These are phyloP conservation scores for Drosophila baimaii DNA, from an alignment of 1,140 invertebrate genomes.

Conservation along the genomic window DNA sequence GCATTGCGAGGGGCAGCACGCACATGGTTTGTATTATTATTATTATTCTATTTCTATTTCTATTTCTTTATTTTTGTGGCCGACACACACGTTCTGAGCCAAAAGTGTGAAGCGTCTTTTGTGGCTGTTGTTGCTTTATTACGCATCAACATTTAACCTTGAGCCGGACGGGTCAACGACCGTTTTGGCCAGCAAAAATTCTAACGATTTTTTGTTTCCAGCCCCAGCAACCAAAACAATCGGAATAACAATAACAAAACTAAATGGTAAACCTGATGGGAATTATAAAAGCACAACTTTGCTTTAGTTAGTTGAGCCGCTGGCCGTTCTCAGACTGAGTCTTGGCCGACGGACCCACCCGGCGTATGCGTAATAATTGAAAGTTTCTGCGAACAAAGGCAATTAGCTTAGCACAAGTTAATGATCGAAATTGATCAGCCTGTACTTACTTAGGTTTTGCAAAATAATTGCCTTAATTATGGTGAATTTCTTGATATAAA, in stretches of 20 bases:
- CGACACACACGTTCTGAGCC: constrained; percentile 62
- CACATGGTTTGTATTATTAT: constrained; percentile 58
- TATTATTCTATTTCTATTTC: constrained; percentile 28
- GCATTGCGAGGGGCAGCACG: constrained; percentile 40
- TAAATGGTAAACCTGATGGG: constrained; percentile 42
- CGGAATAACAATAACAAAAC: constrained; percentile 49
- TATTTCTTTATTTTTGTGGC: constrained; percentile 19
- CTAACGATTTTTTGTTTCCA: constrained; percentile 71
- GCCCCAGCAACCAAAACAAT: constrained; percentile 46
- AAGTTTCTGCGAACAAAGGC: neutral
- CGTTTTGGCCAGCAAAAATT: constrained; percentile 76
- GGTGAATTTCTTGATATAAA: neutral
- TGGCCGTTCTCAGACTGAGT: neutral
- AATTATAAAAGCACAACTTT: constrained; percentile 53
- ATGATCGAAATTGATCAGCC: neutral
- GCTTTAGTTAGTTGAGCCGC: constrained; percentile 36
- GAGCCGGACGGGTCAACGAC: constrained; percentile 70
- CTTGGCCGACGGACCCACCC: constrained; percentile 15
- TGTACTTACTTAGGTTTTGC: neutral
- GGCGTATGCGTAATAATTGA: constrained; percentile 57
- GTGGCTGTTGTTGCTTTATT: constrained; percentile 59
- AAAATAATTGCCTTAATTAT: neutral
- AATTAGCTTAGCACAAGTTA: neutral
- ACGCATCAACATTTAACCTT: constrained; percentile 81
- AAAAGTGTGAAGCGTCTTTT: constrained; percentile 67